Conservation (phyloP, 64 coral and sea anemone genomes). For the Anthopleura sola region DNA sequence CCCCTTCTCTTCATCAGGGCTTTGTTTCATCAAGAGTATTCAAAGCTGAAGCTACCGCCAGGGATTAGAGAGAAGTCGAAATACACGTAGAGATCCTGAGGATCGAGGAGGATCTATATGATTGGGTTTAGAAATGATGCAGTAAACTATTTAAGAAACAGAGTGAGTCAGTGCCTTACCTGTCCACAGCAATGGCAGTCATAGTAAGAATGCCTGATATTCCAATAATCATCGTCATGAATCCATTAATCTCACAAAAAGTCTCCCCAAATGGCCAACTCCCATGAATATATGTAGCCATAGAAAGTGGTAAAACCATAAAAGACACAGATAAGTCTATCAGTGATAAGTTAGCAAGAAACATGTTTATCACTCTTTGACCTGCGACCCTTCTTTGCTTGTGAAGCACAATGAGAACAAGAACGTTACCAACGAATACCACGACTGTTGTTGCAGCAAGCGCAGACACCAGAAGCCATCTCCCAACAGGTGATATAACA, state of each 20-base stretch:
- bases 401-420: neutral
- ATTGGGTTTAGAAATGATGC: neutral
- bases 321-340: slow-evolving; percentile 11
- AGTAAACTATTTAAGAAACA: neutral
- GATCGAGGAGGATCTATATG: too few relatives aligned
- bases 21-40: too few relatives aligned
- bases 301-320: neutral
- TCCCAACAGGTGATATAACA: neutral
- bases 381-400: slow-evolving; percentile 2
- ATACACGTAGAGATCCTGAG: too few relatives aligned
- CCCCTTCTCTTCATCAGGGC: too few relatives aligned
- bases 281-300: slow-evolving; percentile 17
- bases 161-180: neutral
- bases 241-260: slow-evolving; percentile 25
- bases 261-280: slow-evolving; percentile 11
- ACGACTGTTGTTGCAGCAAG: slow-evolving; percentile 6
- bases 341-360: neutral
- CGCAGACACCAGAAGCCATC: neutral
- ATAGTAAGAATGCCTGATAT: slow-evolving; percentile 13
- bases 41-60: too few relatives aligned
- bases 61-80: too few relatives aligned
- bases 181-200: slow-evolving; percentile 31
- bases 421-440: neutral
- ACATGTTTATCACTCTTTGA: slow-evolving; percentile 17
- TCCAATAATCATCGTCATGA: slow-evolving; percentile 22